Percentiles rank a stretch among this genome's conserved stretches.
phyloP scores from a whole-genome alignment of 2,113 vertebrate genomes.

The Nettapus auritus region DNA sequence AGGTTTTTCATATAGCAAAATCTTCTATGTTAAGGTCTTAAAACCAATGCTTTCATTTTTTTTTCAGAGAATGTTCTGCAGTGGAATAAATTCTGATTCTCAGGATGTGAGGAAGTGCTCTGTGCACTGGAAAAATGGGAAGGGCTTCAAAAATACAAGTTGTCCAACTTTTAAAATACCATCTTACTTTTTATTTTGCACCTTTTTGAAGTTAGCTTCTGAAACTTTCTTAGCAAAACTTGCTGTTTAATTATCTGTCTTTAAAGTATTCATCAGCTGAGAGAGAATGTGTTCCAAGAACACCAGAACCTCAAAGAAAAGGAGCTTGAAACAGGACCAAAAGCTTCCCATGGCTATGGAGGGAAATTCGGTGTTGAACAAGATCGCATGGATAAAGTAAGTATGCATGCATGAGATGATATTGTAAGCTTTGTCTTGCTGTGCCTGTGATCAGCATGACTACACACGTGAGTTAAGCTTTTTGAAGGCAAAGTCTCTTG shows the following conservation, averaged over 20 bases:
- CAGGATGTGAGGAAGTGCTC: neutral
- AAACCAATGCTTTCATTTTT: neutral
- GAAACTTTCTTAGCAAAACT: neutral
- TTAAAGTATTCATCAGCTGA: slow-evolving; percentile 88
- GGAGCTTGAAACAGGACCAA: slow-evolving; percentile 87
- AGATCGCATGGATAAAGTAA: slow-evolving; percentile 96
- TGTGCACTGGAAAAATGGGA: neutral
- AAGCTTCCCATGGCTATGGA: slow-evolving; percentile 93
- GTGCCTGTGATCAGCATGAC: neutral
- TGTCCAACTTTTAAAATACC: neutral
- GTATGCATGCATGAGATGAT: neutral
- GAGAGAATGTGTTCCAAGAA: slow-evolving; percentile 90
- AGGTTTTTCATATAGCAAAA: neutral
- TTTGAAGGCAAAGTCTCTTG: neutral
- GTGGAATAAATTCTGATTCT: neutral
- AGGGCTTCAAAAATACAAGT: neutral
- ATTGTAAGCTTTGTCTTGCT: neutral
- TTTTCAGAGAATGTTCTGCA: neutral
- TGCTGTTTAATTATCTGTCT: neutral
- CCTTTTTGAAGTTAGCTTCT: neutral
- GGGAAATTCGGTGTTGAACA: slow-evolving; percentile 94
- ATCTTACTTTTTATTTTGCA: neutral
- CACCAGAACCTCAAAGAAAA: slow-evolving; percentile 90
- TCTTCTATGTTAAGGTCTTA: neutral
- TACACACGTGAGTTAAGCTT: neutral